Evolutionary conservation across 2,113 vertebrate species (phyloP).

Genomic region (Penelope pileata): DNA sequence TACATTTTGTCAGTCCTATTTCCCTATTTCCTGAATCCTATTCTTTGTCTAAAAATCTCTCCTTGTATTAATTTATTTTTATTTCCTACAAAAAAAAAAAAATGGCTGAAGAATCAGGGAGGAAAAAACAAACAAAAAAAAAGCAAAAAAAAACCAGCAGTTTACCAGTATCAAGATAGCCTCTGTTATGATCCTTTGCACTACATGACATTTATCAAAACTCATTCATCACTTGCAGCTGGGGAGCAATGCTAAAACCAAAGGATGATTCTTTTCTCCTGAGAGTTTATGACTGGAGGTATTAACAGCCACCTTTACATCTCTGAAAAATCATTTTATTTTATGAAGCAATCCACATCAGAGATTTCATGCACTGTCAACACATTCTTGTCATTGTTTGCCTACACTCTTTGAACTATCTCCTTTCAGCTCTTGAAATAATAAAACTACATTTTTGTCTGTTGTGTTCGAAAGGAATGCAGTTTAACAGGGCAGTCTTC

Average conservation of each 20-base stretch:
- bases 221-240: constrained; percentile 1
- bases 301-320: constrained; percentile 11
- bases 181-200: background rate
- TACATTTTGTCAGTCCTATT: background rate
- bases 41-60: rapidly evolving
- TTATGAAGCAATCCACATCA: constrained; percentile 25
- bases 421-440: constrained; percentile 35
- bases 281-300: background rate
- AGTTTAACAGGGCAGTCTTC: background rate
- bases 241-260: background rate
- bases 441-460: constrained; percentile 29
- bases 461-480: background rate
- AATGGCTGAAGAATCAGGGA: background rate
- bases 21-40: background rate
- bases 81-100: background rate
- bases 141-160: no score
- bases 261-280: background rate
- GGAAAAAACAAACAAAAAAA: background rate
- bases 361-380: constrained; percentile 54
- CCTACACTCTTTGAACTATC: constrained; percentile 34
- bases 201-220: background rate
- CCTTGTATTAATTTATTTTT: background rate
- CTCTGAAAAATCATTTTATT: constrained; percentile 15
- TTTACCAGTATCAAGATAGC: background rate
- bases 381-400: constrained; percentile 40